Evolutionary conservation across 2,888 invertebrate species (phyloP).

Genomic region (Parnassius orleans): DNA sequence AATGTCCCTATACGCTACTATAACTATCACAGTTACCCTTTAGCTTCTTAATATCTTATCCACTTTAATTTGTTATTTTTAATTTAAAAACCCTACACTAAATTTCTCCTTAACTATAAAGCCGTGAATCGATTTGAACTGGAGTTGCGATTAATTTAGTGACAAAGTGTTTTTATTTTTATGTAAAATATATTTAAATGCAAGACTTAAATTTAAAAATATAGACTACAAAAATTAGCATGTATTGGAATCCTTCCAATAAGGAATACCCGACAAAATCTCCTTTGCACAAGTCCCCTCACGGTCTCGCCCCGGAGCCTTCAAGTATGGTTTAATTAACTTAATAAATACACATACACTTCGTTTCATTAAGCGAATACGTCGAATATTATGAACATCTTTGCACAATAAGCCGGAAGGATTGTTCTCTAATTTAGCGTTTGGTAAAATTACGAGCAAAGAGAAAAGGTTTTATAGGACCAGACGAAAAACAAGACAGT

Average conservation of each 20-base stretch:
- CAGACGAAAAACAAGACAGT: too few species aligned
- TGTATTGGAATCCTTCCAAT: conserved; percentile 21
- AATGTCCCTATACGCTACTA: too few species aligned
- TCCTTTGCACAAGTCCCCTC: conserved; percentile 36
- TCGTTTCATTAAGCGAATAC: conserved; percentile 76
- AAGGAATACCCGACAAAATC: conserved; percentile 28
- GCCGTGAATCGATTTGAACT: too few species aligned
- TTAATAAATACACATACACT: conserved; percentile 75
- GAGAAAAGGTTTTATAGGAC: not conserved
- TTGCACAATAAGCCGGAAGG: conserved; percentile 37
- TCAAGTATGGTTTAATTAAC: conserved; percentile 78
- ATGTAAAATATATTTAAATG: too few species aligned
- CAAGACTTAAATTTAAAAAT: too few species aligned
- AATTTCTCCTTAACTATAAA: too few species aligned
- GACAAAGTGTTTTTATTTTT: too few species aligned
- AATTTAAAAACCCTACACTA: too few species aligned
- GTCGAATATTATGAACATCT: conserved; percentile 73
- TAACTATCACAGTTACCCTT: too few species aligned
- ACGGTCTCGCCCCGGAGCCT: conserved; percentile 34
- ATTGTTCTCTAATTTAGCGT: conserved; percentile 12
- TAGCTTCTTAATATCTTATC: too few species aligned
- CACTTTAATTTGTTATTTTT: too few species aligned
- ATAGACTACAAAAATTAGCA: not conserved
- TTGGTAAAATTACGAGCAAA: conserved; percentile 13
- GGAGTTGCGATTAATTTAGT: too few species aligned